Evolutionary conservation across 2,113 vertebrate species (phyloP), one percentile per base, ranked within the genome.

Genomic region (Mohoua ochrocephala): DNA sequence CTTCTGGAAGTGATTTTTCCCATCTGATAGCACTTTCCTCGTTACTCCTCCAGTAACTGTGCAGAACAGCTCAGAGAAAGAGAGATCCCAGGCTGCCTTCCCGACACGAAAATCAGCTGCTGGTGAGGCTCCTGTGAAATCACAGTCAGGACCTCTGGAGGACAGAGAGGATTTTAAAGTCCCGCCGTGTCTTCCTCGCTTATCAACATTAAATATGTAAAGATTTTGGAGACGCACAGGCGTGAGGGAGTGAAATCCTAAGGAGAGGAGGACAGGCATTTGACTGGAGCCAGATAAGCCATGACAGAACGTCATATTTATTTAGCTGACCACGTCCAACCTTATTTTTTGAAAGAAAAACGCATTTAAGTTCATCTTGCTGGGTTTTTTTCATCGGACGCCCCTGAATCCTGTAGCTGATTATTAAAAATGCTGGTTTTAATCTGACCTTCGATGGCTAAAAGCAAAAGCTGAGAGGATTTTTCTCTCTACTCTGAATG

Each of bases 1-100:
- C 96, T 98, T 96, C 98, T 98, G 98, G 97, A 97, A 98, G 81
- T 93, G 95, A 98, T 98, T 98, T 97, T 91, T 57, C 84, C 97
- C 97, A 95, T 95, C 57, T 97, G 97, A 97, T 44, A 96, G 30
- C 82, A 53, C 64, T 88, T 96, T 90, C 75, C 33, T 57, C 79
- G 4, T 44, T 50, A 9, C 44, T 33, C 12, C 18, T 93, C 63
- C 97, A 94, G 91, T 94, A 92, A 97, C 88, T 96, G 97, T 97
- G 96, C 87, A 93, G 96, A 98, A 93, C 90, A 97, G 96, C 96
- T 97, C 94, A 21, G 96, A 73, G 85, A 26, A 44, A 63, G 59
- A 95, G 28, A 6, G 13, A 67, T 49, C 80, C 86, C 79, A 74
- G 87, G 52, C 90, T 81, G 79, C 93, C 89, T 92, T 85, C 61